phyloP scores from a whole-genome alignment of 2,888 invertebrate species.

The Conchocele bisecta region DNA sequence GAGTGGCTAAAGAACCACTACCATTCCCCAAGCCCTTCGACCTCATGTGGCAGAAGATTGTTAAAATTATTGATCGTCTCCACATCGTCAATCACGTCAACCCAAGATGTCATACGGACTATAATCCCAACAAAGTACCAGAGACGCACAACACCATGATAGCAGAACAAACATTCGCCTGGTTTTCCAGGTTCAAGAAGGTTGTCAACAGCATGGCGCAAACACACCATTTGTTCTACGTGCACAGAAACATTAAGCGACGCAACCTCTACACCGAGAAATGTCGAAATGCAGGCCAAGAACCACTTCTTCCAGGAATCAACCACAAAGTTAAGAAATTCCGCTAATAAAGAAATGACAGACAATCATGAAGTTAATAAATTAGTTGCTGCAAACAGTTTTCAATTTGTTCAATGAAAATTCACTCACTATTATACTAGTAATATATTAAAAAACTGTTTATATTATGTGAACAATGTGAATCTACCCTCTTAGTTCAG shows the following conservation, averaged over 20 bases:
- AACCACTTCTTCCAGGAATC: constrained; percentile 1
- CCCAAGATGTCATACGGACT: background rate
- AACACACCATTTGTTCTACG: constrained; percentile 8
- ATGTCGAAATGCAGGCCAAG: background rate
- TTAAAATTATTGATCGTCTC: constrained; percentile 4
- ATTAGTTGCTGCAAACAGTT: too few relatives aligned
- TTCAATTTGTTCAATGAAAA: too few relatives aligned
- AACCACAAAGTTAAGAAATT: too few relatives aligned
- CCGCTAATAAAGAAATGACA: too few relatives aligned
- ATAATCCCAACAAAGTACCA: background rate
- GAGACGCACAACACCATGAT: background rate
- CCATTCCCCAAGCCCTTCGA: background rate
- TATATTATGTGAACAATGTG: too few relatives aligned
- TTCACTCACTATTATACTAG: too few relatives aligned
- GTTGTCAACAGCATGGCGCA: constrained; percentile 10
- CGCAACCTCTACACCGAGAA: background rate
- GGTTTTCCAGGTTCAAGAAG: constrained; percentile 5
- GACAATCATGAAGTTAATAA: too few relatives aligned
- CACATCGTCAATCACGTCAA: constrained; percentile 3
- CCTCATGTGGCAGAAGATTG: background rate
- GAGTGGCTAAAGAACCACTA: background rate
- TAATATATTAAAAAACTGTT: too few relatives aligned
- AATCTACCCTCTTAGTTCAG: too few relatives aligned
- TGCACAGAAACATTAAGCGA: constrained; percentile 3
- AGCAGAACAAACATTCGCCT: constrained; percentile 8